Base-by-base conservation (phyloP, 2,888 invertebrate genomes). In the Diabrotica balteata region DNA sequence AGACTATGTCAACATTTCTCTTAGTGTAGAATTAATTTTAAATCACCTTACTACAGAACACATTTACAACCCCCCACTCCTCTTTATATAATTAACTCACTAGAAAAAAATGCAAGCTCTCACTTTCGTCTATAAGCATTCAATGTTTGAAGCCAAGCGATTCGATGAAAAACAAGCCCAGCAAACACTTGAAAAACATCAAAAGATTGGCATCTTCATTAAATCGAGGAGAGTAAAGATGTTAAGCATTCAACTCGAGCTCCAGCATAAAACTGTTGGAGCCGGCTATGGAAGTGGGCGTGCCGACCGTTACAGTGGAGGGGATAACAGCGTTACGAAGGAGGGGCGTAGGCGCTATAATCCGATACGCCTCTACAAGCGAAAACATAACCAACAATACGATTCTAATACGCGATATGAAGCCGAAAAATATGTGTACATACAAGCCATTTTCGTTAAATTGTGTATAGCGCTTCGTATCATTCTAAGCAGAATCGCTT, bases 301-400 rank as follows among this genome's bases (percentile, higher is more conserved):
- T 70, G 73, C 73, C 68, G 53, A 46, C 32, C 32, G 9, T n/a
- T n/a, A 32, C 42, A 58, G 60, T 65, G 74, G 75, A 57, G 76
- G 76, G 75, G 72, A 72, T 59, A 57, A 59, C 46, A 68, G 70
- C 71, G 75, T 66, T 70, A 52, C 52, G 66, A 54, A 73, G 79
- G 79, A 69, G 79, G 75, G 77, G 73, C 75, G 66, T 71, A 57
- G 63, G 70, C 69, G 73, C 71, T 75, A 77, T 77, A 77, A 77
- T 79, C 76, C 70, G 67, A 68, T 66, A 62, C 54, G 55, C 17
- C 55, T 47, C 50, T 17, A 11, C n/a, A 59, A 22, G 17, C 51
- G 51, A 58, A 49, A 72, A 69, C 59, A 64, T 63, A 63, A 70
- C 69, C 58, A 55, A 59, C 49, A 46, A 62, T 49, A 4, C 10